A percentile compares a stretch with the other conserved stretches of the same genome.
Evolutionary conservation across 1,140 invertebrate species (phyloP).

Genomic region (Cheumatopsyche charites): DNA sequence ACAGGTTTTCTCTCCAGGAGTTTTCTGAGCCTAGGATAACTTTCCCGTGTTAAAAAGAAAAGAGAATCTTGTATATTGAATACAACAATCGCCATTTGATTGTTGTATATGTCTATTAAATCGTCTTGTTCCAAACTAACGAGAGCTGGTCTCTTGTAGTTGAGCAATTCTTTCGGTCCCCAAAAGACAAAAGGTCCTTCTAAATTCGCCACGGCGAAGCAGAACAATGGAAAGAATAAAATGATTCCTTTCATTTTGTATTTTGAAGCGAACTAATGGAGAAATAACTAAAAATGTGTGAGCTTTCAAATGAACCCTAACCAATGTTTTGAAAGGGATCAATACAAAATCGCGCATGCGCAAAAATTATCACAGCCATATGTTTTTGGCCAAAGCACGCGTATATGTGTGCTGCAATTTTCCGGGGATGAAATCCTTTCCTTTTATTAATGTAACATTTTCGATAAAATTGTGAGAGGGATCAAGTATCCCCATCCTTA

Average conservation of each 20-base stretch:
- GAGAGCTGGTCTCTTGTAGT: constrained; percentile 58
- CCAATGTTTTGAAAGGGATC: not conserved
- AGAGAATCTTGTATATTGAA: constrained; percentile 60
- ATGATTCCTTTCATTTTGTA: not conserved
- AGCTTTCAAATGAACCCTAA: not conserved
- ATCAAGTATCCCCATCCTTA: no score
- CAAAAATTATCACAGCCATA: not conserved
- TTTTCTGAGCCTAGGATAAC: constrained; percentile 57
- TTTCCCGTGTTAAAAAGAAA: constrained; percentile 55
- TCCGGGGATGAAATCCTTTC: no score
- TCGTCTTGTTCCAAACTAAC: constrained; percentile 58
- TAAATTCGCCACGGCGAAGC: constrained; percentile 51
- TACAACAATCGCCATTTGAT: constrained; percentile 58
- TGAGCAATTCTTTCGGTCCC: constrained; percentile 59
- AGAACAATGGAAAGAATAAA: not conserved
- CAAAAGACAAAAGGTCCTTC: constrained; percentile 65
- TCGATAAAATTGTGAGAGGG: no score
- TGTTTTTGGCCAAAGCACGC: not conserved
- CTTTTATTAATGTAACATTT: no score
- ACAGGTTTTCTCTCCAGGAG: constrained; percentile 58
- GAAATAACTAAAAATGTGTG: no score
- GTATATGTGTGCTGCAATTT: no score
- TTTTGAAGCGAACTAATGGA: no score
- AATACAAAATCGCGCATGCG: constrained; percentile 6
- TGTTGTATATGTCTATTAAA: constrained; percentile 57